Evolutionary conservation across 1,140 invertebrate species (phyloP), one percentile per base, ranked within the genome.

Genomic region (Asobara japonica): DNA sequence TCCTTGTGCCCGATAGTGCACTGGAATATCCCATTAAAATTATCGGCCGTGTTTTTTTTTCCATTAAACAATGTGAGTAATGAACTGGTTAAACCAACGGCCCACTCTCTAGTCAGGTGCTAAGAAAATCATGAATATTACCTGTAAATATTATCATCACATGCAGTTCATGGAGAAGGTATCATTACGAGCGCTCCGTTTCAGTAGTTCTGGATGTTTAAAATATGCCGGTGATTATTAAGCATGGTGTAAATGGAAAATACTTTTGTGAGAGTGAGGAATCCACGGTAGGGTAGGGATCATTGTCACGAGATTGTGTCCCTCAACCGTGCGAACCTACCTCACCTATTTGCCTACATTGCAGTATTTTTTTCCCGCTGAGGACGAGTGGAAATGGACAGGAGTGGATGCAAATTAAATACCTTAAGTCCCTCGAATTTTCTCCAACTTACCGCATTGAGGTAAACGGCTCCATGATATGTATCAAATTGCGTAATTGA

Each of bases 341-440:
- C 27, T 72, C 41, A 72, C 70, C 70, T 18, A 72, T 61, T 72
- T 66, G 38, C 62, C 69, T 64, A n/a, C 69, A 38, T 71, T 71
- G 31, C 41, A n/a, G n/a, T 13, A 56, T 27, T 22, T 56, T 56
- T 56, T 56, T 51, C 45, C 16, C n/a, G n/a, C n/a, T n/a, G n/a
- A n/a, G n/a, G n/a, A n/a, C n/a, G n/a, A n/a, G n/a, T n/a, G n/a
- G n/a, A n/a, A n/a, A n/a, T n/a, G n/a, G n/a, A 13, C 41, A 45
- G n/a, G n/a, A 38, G 36, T 16, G 41, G 41, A 45, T 45, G 8
- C 41, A 45, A 45, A 45, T 45, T 3, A 45, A 45, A 45, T 45
- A 16, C 41, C 41, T 16, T 16, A 45, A 45, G n/a, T 45, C n/a
- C 7, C 41, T 45, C 10, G n/a, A 45, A 45, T 16, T 45, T 16